Conservation (phyloP, 1,140 invertebrate species). For the Temnothorax curvispinosus region DNA sequence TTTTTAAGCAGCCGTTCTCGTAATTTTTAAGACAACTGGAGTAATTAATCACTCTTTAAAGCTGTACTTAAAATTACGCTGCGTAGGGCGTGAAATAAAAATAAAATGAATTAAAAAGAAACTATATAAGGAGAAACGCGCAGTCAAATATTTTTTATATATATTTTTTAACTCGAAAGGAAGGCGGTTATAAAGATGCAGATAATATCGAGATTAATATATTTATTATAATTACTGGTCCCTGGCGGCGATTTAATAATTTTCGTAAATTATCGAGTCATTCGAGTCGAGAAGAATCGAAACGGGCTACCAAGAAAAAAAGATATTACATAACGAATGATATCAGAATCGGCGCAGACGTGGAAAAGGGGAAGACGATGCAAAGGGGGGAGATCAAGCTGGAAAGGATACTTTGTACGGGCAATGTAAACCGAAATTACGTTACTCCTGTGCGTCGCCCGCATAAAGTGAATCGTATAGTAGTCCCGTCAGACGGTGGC, state of each 20-base stretch:
- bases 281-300: background rate
- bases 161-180: background rate
- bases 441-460: slow-evolving; percentile 14
- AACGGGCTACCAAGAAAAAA: background rate
- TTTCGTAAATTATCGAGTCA: background rate
- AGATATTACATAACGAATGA: background rate
- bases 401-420: background rate
- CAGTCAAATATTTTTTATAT: background rate
- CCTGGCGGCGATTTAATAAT: background rate
- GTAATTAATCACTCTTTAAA: slow-evolving; percentile 37
- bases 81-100: slow-evolving; percentile 1
- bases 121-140: background rate
- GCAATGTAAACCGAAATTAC: slow-evolving; percentile 26
- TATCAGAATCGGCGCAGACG: background rate
- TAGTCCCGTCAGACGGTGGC: slow-evolving; percentile 2
- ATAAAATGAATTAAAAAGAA: slow-evolving; percentile 13
- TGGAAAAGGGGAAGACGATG: background rate
- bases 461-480: slow-evolving; percentile 9
- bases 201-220: background rate
- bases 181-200: background rate
- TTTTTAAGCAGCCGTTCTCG: slow-evolving; percentile 38
- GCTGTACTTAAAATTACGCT: slow-evolving; percentile 32
- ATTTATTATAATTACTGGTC: background rate
- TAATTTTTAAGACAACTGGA: slow-evolving; percentile 37
- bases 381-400: background rate